Conservation (phyloP, 1,140 invertebrate genomes). For the Araneus ventricosus region DNA sequence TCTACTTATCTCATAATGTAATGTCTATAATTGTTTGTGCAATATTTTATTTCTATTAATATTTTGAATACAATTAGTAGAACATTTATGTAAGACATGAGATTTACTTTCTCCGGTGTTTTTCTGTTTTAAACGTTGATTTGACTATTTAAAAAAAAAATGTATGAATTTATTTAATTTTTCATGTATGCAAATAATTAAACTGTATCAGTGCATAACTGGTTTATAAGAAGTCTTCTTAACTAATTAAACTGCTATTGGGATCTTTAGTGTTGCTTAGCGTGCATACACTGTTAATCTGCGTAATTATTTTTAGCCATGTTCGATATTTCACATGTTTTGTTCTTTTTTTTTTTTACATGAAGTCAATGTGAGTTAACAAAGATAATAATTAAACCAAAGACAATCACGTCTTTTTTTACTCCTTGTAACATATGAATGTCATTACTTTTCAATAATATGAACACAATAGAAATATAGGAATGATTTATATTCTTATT, state of each 20-base stretch:
- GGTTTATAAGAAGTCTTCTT: no score
- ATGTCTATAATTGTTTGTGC: constrained; percentile 1
- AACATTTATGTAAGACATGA: neutral
- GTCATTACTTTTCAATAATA: neutral
- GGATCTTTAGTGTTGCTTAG: no score
- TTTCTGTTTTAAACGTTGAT: neutral
- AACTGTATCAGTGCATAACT: no score
- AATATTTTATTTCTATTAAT: constrained; percentile 20
- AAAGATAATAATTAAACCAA: constrained; percentile 14
- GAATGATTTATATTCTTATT: neutral
- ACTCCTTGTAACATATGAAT: neutral
- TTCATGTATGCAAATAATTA: no score
- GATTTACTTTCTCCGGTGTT: neutral
- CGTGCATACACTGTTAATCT: no score
- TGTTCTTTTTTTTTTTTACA: neutral
- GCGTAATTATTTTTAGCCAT: neutral
- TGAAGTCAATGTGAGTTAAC: neutral
- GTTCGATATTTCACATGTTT: neutral
- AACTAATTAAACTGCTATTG: no score
- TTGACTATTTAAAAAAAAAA: neutral
- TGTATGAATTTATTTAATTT: neutral
- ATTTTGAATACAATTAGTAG: neutral
- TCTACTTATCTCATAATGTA: neutral
- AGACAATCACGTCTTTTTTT: constrained; percentile 26
- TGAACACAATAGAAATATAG: neutral